Base-by-base conservation (phyloP, 2,888 invertebrate genomes). In the Agrotis exclamationis region DNA sequence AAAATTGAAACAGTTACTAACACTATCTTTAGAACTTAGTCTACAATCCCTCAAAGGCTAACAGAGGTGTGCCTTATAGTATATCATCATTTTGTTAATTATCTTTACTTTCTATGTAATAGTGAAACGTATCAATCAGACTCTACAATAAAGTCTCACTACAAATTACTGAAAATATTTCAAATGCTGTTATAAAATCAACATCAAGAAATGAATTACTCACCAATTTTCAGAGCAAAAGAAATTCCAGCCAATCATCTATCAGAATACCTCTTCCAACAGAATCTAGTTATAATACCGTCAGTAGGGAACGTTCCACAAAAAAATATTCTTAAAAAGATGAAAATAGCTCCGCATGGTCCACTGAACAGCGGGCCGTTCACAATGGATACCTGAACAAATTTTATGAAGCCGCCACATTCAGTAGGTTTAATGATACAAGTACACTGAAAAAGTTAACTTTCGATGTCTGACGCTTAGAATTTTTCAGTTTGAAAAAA, bases 261-360 rank as follows among this genome's bases (percentile, higher is more conserved):
- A 67, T 53, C 63, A 58, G 39, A 33, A 62, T 57, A 54, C 33
- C 53, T 50, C n/a, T 57, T 70, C 33, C 24, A 53, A 53, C 57
- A 45, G 54, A 70, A 70, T 71, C 44, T 57, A 16, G 16, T 74
- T 33, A 56, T 51, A 77, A 74, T 58, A 77, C 16, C 45, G 51
- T 64, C 53, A 54, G 14, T 14, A 22, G 53, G 47, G 71, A 75
- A 39, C 11, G 48, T 51, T 76, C 68, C 54, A 71, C 70, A 77
- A 79, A 85, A 83, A 76, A 58, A 64, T 73, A 74, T 80, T 78
- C 64, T 58, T 74, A 74, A 79, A 83, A 81, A 71, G 78, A 67
- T 80, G 81, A 85, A 85, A 84, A 86, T 87, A 86, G 76, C 83
- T 81, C 60, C 4, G 45, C 58, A 83, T 70, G 82, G 78, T 79